Evolutionary conservation across 2,888 invertebrate species (phyloP).

Genomic region (Strigamia transsilvanica): DNA sequence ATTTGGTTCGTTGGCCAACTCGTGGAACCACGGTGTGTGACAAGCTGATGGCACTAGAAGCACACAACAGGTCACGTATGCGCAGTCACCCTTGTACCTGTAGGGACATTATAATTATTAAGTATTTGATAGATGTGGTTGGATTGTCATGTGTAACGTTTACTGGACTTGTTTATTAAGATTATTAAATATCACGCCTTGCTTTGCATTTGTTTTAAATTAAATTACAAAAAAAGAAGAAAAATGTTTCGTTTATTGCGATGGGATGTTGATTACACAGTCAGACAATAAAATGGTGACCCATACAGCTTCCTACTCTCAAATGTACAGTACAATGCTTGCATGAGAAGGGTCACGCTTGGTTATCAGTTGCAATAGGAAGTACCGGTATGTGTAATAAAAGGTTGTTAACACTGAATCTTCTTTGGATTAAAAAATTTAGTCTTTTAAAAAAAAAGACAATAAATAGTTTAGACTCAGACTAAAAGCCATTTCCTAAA

Average conservation of each 20-base stretch:
- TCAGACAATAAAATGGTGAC: no score
- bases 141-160: not conserved
- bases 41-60: slow-evolving; percentile 31
- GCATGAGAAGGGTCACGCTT: slow-evolving; percentile 36
- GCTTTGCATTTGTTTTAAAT: not conserved
- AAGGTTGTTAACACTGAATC: slow-evolving; percentile 13
- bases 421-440: not conserved
- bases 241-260: not conserved
- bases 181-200: not conserved
- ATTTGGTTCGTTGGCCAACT: slow-evolving; percentile 55
- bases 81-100: slow-evolving; percentile 16
- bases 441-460: not conserved
- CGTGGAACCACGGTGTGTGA: not conserved
- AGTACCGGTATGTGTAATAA: not conserved
- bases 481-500: slow-evolving; percentile 30
- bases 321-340: slow-evolving; percentile 23
- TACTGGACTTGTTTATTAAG: not conserved
- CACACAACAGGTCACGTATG: slow-evolving; percentile 35
- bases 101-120: not conserved
- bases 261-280: not conserved
- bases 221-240: not conserved
- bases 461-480: not conserved
- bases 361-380: not conserved
- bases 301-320: not conserved
- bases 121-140: not conserved